These are phyloP conservation scores for Oppia nitens DNA, from an alignment of 1,140 invertebrate species.

Conservation along the genomic window DNA sequence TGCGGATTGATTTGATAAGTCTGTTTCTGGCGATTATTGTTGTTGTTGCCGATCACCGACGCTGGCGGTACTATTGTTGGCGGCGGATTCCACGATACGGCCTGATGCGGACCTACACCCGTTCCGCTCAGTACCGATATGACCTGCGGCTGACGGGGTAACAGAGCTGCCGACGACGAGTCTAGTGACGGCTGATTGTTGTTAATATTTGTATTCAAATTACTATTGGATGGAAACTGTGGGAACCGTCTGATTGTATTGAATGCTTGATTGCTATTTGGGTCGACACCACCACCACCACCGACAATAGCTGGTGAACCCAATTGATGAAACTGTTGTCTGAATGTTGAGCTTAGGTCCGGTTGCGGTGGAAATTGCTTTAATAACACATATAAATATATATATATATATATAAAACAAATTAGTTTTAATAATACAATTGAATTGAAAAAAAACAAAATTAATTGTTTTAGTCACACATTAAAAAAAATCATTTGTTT, in stretches of 20 bases:
- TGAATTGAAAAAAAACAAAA: too few species aligned
- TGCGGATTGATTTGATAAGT: neutral
- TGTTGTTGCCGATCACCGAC: too few species aligned
- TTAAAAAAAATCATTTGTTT: too few species aligned
- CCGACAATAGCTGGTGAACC: neutral
- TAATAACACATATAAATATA: too few species aligned
- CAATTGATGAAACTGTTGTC: neutral
- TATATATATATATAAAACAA: too few species aligned
- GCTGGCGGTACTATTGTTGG: slow-evolving; percentile 10
- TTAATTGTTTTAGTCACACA: too few species aligned
- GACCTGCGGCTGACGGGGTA: slow-evolving; percentile 8
- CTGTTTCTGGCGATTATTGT: neutral
- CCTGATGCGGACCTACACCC: neutral
- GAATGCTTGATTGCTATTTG: neutral
- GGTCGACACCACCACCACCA: too few species aligned
- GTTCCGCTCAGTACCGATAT: slow-evolving; percentile 12
- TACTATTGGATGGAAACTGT: slow-evolving; percentile 7
- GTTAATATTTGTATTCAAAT: too few species aligned
- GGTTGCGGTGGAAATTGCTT: neutral
- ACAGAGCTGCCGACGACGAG: neutral
- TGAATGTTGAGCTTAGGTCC: neutral
- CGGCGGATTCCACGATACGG: slow-evolving; percentile 16
- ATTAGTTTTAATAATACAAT: too few species aligned
- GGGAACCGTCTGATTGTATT: slow-evolving; percentile 12
- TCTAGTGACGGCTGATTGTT: neutral